These are phyloP conservation scores for Ophthalmolycus amberensis DNA, from an alignment of 2,113 vertebrate genomes.

Conservation along the genomic window DNA sequence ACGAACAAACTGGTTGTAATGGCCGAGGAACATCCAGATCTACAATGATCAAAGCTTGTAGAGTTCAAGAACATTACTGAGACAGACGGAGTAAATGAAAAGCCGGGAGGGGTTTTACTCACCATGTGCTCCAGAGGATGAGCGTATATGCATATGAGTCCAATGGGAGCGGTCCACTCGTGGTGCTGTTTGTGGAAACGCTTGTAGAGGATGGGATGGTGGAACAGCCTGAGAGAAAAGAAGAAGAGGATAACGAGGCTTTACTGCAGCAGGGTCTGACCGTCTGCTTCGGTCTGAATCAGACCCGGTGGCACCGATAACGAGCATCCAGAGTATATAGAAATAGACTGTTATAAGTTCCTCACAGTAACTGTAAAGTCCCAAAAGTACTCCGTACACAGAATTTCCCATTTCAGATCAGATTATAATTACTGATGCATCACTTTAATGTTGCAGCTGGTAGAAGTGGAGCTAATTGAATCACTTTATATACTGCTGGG, in stretches of 20 bases:
- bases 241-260: background rate
- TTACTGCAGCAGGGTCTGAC: too few relatives aligned
- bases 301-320: too few relatives aligned
- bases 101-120: conserved; percentile 40
- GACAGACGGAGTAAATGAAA: background rate
- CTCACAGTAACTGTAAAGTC: too few relatives aligned
- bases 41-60: background rate
- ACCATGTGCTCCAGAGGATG: conserved; percentile 93
- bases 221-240: conserved; percentile 85
- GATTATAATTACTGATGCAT: too few relatives aligned
- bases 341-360: too few relatives aligned
- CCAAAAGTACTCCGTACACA: too few relatives aligned
- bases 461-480: background rate
- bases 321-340: too few relatives aligned
- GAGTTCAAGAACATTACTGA: background rate
- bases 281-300: too few relatives aligned
- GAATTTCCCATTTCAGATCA: too few relatives aligned
- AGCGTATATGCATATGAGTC: conserved; percentile 88
- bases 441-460: background rate
- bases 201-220: conserved; percentile 90
- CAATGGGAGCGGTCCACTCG: conserved; percentile 94
- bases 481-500: background rate
- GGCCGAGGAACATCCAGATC: background rate
- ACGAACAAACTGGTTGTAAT: background rate
- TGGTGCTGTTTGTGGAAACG: conserved; percentile 94